phyloP scores from a whole-genome alignment of 2,797 vertebrate species.

The Chloroceryle amazona region DNA sequence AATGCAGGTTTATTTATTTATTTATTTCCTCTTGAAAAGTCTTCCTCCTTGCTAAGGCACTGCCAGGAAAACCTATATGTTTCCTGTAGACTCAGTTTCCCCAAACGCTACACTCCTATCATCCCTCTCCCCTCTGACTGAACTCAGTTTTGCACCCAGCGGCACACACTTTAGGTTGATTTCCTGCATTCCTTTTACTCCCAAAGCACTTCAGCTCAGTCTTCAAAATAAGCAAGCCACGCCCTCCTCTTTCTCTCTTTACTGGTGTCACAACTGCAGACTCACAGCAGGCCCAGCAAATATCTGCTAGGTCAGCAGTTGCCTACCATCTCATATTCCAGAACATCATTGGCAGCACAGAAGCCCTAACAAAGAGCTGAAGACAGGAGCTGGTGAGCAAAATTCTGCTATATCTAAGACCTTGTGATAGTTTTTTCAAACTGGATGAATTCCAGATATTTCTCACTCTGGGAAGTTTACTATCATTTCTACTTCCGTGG shows the following conservation, averaged over 20 bases:
- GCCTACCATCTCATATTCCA: not conserved
- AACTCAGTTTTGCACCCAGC: not conserved
- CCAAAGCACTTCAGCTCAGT: not conserved
- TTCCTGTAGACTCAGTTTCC: not conserved
- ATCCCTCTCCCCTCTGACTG: not conserved
- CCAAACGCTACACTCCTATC: not conserved
- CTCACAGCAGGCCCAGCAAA: not conserved
- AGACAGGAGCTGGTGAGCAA: not conserved
- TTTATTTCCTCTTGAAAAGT: not conserved
- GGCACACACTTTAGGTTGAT: not conserved
- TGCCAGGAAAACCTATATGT: not conserved
- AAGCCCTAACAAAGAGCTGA: not conserved
- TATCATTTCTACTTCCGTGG: not conserved
- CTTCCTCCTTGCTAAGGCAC: not conserved
- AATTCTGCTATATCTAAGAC: not conserved
- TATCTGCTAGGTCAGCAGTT: not conserved
- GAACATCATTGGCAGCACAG: not conserved
- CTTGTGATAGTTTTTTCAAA: not conserved
- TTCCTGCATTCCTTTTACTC: not conserved
- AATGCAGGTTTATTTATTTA: too few species aligned
- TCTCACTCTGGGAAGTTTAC: not conserved
- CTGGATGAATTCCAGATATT: not conserved
- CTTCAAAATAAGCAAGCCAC: not conserved
- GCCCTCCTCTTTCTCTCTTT: not conserved
- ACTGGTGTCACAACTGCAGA: not conserved